These are phyloP conservation scores for Pseudocheirus occidentalis DNA, from an alignment of 2,797 vertebrate genomes.

Conservation along the genomic window DNA sequence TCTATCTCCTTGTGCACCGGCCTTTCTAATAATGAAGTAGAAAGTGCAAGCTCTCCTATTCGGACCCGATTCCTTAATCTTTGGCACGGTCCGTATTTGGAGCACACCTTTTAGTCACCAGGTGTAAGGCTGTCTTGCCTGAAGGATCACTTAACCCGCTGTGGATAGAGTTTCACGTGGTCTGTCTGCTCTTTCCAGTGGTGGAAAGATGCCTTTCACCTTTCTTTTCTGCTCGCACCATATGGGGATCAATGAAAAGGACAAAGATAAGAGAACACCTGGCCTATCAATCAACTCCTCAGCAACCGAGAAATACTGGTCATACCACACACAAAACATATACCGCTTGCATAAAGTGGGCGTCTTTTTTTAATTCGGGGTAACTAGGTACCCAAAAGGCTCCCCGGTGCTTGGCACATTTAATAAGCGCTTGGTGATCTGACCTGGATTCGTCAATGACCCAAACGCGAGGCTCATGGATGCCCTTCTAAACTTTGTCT, in stretches of 20 bases:
- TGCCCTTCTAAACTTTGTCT: neutral
- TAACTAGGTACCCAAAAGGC: neutral
- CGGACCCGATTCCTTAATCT: neutral
- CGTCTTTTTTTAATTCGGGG: neutral
- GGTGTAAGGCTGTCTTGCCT: neutral
- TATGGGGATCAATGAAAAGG: neutral
- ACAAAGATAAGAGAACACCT: conserved; percentile 1
- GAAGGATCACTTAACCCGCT: neutral
- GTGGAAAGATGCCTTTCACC: neutral
- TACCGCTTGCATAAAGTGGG: neutral
- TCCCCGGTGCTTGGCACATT: neutral
- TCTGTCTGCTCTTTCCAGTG: neutral
- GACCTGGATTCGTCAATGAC: conserved; percentile 13
- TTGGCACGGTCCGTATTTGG: neutral
- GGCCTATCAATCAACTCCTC: neutral
- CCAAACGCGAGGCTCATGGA: neutral
- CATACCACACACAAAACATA: conserved; percentile 7
- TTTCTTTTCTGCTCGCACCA: neutral
- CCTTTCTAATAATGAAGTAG: neutral
- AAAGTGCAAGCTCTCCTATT: neutral
- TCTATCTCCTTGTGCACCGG: too few relatives aligned
- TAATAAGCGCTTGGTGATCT: conserved; percentile 18
- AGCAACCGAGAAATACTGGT: neutral
- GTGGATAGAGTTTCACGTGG: neutral
- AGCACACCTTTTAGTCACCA: neutral